A percentile compares a stretch with the other conserved stretches of the same genome.
These are phyloP conservation scores for Cryptomyrus ogoouensis DNA, from an alignment of 2,113 vertebrate genomes.

Conservation along the genomic window DNA sequence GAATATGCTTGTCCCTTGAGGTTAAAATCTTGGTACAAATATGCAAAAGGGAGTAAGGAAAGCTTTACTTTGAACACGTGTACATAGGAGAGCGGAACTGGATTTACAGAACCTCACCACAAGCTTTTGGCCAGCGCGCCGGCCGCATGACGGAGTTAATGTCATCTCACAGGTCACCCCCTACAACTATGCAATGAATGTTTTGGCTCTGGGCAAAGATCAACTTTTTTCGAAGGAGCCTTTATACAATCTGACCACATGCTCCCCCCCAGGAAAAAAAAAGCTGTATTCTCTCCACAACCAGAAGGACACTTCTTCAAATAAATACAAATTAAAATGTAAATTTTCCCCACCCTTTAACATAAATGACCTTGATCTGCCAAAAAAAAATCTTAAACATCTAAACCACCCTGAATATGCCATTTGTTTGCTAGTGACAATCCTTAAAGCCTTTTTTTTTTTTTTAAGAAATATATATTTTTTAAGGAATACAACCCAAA, in stretches of 20 bases:
- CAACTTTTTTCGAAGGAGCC: conserved; percentile 71
- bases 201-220: conserved; percentile 73
- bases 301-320: conserved; percentile 21
- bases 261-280: conserved; percentile 38
- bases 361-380: background rate
- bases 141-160: conserved; percentile 56
- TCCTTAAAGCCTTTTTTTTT: conserved; percentile 36
- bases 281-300: conserved; percentile 84
- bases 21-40: conserved; percentile 84
- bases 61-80: conserved; percentile 98
- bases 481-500: conserved; percentile 10
- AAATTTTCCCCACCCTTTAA: conserved; percentile 1
- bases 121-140: conserved; percentile 76
- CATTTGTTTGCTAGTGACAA: conserved; percentile 50
- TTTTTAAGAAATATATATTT: conserved; percentile 16
- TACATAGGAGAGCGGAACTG: conserved; percentile 79
- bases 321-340: background rate
- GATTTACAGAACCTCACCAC: conserved; percentile 75
- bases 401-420: background rate
- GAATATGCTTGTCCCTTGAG: conserved; percentile 70
- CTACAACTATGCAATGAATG: conserved; percentile 98
- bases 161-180: conserved; percentile 77
- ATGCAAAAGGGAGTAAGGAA: conserved; percentile 97
- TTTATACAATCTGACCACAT: conserved; percentile 59
- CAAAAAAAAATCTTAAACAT: conserved; percentile 8